phyloP scores from a whole-genome alignment of 2,888 invertebrate genomes.

The Bombylius major region DNA sequence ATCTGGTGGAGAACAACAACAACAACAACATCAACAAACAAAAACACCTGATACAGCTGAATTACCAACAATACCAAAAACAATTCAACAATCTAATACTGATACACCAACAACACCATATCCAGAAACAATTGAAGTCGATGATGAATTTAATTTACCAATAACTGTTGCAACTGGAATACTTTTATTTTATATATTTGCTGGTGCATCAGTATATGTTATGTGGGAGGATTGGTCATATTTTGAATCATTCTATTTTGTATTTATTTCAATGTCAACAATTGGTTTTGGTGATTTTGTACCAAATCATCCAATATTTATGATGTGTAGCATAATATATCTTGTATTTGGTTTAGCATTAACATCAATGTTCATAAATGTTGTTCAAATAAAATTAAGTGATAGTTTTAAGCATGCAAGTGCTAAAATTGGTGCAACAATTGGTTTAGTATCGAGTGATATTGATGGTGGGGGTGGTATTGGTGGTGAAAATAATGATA shows the following conservation, averaged over 20 bases:
- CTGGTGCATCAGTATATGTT: slow-evolving; percentile 71
- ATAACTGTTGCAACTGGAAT: slow-evolving; percentile 78
- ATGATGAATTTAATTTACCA: slow-evolving; percentile 90
- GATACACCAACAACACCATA: slow-evolving; percentile 66
- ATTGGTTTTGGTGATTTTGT: slow-evolving; percentile 94
- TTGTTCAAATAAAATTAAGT: slow-evolving; percentile 72
- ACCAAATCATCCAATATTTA: slow-evolving; percentile 72
- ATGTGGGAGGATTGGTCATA: slow-evolving; percentile 77
- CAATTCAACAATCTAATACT: slow-evolving; percentile 26
- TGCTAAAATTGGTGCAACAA: slow-evolving; percentile 72
- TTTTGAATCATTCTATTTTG: slow-evolving; percentile 90
- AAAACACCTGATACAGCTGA: slow-evolving; percentile 22
- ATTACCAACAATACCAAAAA: slow-evolving; percentile 18
- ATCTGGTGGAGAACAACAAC: slow-evolving; percentile 23
- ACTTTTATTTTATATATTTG: slow-evolving; percentile 70
- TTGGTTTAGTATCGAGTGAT: slow-evolving; percentile 43
- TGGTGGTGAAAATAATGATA: too few relatives aligned
- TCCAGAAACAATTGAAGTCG: slow-evolving; percentile 61
- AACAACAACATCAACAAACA: slow-evolving; percentile 21
- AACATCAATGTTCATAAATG: slow-evolving; percentile 95
- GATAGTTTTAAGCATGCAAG: slow-evolving; percentile 75
- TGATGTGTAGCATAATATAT: slow-evolving; percentile 87
- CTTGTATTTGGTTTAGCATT: slow-evolving; percentile 87
- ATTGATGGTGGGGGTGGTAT: too few relatives aligned
- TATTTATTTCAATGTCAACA: slow-evolving; percentile 93